These are phyloP conservation scores for Boleophthalmus pectinirostris DNA, from an alignment of 2,113 vertebrate genomes.

Conservation along the genomic window DNA sequence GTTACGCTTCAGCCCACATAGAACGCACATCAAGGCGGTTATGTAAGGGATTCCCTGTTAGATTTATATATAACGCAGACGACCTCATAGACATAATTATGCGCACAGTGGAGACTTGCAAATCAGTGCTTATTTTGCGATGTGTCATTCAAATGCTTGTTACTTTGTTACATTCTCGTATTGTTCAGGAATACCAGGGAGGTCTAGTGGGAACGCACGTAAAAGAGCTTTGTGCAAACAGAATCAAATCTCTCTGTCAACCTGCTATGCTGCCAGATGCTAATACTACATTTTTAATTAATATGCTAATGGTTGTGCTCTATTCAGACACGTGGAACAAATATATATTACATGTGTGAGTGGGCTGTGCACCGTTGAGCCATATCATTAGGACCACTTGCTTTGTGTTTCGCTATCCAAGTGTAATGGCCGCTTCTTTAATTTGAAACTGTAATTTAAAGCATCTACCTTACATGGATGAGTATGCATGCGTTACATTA, in stretches of 20 bases:
- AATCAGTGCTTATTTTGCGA: slow-evolving; percentile 24
- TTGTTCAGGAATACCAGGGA: slow-evolving; percentile 28
- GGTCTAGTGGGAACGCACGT: slow-evolving; percentile 15
- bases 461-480: neutral
- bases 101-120: slow-evolving; percentile 1
- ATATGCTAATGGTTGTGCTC: slow-evolving; percentile 9
- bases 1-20: slow-evolving; percentile 9
- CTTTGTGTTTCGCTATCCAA: neutral
- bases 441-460: neutral
- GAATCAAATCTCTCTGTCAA: slow-evolving; percentile 16
- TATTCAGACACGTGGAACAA: slow-evolving; percentile 17
- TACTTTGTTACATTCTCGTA: slow-evolving; percentile 23
- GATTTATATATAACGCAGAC: slow-evolving; percentile 5
- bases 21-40: neutral
- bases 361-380: slow-evolving; percentile 8
- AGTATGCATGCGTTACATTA: neutral
- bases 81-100: slow-evolving; percentile 10
- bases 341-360: slow-evolving; percentile 22
- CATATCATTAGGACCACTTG: neutral
- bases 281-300: slow-evolving; percentile 43
- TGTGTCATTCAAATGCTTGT: slow-evolving; percentile 23
- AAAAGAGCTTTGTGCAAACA: slow-evolving; percentile 21
- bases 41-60: slow-evolving; percentile 27
- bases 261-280: slow-evolving; percentile 26
- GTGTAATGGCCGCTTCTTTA: neutral